phyloP scores from a whole-genome alignment of 2,113 vertebrate genomes.

The Pterocles gutturalis region DNA sequence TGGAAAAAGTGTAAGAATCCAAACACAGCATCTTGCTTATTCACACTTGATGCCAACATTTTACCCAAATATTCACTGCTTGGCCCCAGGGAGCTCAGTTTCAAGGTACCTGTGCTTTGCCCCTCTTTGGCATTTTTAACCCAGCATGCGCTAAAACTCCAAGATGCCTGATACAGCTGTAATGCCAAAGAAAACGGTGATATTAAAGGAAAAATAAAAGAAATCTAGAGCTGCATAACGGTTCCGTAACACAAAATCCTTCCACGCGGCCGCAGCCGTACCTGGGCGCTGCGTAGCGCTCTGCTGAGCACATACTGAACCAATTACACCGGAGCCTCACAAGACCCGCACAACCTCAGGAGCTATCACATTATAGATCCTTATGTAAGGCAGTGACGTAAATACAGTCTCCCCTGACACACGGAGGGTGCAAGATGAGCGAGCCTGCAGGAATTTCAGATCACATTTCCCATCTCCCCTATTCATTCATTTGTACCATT shows the following conservation, averaged over 20 bases:
- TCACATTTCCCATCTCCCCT: slow-evolving; percentile 29
- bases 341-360: neutral
- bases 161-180: neutral
- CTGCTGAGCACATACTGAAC: neutral
- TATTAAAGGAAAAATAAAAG: too few relatives aligned
- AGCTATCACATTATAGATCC: slow-evolving; percentile 6
- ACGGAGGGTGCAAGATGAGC: neutral
- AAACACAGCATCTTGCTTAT: neutral
- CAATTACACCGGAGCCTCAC: slow-evolving; percentile 19
- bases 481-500: neutral
- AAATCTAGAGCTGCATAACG: neutral
- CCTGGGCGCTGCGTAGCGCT: neutral
- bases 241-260: rapidly evolving
- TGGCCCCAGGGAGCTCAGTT: neutral
- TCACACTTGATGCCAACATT: neutral
- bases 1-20: neutral
- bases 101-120: neutral
- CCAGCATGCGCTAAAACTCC: rapidly evolving
- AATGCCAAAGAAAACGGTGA: neutral
- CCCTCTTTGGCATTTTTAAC: neutral
- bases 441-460: slow-evolving; percentile 40
- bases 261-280: rapidly evolving
- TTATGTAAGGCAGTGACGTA: slow-evolving; percentile 38
- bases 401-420: slow-evolving; percentile 35
- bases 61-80: neutral